phyloP scores from a whole-genome alignment of 92 coral and sea anemone genomes.

The Micromussa lordhowensis region DNA sequence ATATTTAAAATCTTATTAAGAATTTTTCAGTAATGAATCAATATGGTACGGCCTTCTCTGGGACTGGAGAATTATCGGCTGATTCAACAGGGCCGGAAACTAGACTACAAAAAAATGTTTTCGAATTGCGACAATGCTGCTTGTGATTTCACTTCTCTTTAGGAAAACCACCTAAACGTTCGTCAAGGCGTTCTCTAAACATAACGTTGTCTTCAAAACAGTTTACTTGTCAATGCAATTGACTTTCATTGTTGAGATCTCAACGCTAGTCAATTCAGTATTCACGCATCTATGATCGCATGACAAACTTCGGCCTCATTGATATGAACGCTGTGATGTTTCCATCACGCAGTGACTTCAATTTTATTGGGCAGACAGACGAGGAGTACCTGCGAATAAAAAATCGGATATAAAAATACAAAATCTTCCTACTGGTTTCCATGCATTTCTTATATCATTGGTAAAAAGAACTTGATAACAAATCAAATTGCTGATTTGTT shows the following conservation, averaged over 20 bases:
- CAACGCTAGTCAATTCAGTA: not conserved
- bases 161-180: not conserved
- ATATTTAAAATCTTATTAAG: not conserved
- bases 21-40: not conserved
- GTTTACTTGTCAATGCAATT: not conserved
- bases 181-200: not conserved
- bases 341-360: not conserved
- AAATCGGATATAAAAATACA: not conserved
- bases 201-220: not conserved
- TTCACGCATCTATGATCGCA: not conserved
- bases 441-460: not conserved
- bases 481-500: not conserved
- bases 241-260: not conserved
- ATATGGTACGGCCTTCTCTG: not conserved
- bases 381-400: slow-evolving; percentile 9
- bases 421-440: not conserved
- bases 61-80: not conserved
- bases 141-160: not conserved
- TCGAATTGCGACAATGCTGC: not conserved
- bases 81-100: too few species aligned
- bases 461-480: not conserved
- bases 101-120: not conserved
- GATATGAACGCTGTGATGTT: not conserved
- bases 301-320: not conserved
- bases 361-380: slow-evolving; percentile 6